Evolutionary conservation across 2,797 vertebrate genomes (phyloP).

Genomic region (Dicrostonyx torquatus): DNA sequence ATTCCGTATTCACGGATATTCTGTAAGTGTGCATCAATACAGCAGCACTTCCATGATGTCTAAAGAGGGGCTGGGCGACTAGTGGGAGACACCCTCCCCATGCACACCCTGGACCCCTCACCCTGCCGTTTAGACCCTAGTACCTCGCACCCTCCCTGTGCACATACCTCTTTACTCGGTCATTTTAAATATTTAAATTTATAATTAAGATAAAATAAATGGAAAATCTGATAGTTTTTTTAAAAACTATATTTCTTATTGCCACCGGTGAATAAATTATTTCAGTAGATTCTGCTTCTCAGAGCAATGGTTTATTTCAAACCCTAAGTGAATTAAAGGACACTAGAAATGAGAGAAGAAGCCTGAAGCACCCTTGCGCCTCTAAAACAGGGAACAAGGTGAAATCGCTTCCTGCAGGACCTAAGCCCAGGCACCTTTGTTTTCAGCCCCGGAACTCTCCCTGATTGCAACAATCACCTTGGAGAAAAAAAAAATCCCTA

Average conservation of each 20-base stretch:
- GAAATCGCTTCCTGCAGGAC: not conserved
- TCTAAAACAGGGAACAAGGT: not conserved
- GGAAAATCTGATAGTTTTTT: not conserved
- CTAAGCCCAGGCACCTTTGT: not conserved
- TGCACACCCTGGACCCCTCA: not conserved
- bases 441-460: not conserved
- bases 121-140: not conserved
- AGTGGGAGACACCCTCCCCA: not conserved
- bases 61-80: not conserved
- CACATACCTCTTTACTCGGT: not conserved
- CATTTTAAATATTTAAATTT: constrained; percentile 46
- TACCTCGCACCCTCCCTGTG: too few species aligned
- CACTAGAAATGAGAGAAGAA: not conserved
- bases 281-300: constrained; percentile 19
- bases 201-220: constrained; percentile 30
- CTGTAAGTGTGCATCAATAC: not conserved
- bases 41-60: not conserved
- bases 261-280: constrained; percentile 24
- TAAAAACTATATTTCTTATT: not conserved
- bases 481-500: constrained; percentile 11
- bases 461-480: not conserved
- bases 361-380: not conserved
- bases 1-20: not conserved
- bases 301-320: constrained; percentile 13
- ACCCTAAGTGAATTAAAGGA: constrained; percentile 3